Evolutionary conservation across 2,888 invertebrate species (phyloP).

Genomic region (Drosophila leonis): DNA sequence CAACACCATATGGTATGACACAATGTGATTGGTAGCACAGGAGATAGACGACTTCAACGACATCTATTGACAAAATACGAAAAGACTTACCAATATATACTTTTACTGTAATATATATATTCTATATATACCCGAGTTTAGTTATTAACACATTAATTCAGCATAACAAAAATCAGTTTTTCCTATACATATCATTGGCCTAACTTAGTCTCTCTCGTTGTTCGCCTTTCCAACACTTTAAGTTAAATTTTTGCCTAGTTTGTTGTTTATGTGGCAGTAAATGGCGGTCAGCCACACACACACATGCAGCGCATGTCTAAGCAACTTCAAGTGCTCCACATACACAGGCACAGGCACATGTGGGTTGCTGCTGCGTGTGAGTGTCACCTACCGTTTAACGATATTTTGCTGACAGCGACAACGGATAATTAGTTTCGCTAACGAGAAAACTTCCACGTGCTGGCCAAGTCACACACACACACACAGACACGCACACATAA

Average conservation of each 20-base stretch:
- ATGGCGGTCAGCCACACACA: conserved; percentile 38
- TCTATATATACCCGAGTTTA: too few relatives aligned
- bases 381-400: conserved; percentile 79
- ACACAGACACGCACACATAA: conserved; percentile 7
- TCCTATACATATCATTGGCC: too few relatives aligned
- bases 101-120: too few relatives aligned
- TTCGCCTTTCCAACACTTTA: conserved; percentile 3
- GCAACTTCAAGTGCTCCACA: conserved; percentile 1
- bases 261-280: conserved; percentile 21
- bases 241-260: conserved; percentile 34
- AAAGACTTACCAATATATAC: too few relatives aligned
- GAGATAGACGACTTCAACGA: too few relatives aligned
- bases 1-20: too few relatives aligned
- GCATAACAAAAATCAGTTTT: too few relatives aligned
- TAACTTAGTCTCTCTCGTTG: background rate
- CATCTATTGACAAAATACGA: too few relatives aligned
- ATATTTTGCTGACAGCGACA: conserved; percentile 82
- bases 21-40: too few relatives aligned
- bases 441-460: conserved; percentile 83
- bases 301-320: background rate
- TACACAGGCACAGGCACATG: background rate
- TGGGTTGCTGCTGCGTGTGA: conserved; percentile 47
- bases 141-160: too few relatives aligned
- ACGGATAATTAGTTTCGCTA: conserved; percentile 83
- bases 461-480: conserved; percentile 38